These are phyloP conservation scores for Patagioenas fasciata DNA, from an alignment of 2,113 vertebrate genomes.

Conservation along the genomic window DNA sequence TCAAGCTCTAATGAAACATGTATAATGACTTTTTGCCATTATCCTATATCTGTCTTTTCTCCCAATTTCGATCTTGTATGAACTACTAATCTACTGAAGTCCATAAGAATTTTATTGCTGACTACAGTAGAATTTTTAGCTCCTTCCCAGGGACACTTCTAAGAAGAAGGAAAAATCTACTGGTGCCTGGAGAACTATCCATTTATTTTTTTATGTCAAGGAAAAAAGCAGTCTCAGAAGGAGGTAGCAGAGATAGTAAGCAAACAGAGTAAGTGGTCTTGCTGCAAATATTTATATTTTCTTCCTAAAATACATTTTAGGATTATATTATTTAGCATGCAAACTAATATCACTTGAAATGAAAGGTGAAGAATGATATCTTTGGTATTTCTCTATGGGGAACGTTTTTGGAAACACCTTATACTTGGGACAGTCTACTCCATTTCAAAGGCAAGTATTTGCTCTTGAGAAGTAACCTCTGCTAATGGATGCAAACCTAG, in stretches of 20 bases:
- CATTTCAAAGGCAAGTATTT: conserved; percentile 29
- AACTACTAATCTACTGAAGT: background rate
- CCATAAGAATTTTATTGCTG: background rate
- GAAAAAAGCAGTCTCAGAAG: background rate
- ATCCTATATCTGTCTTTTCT: background rate
- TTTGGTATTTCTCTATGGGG: background rate
- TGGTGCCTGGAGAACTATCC: background rate
- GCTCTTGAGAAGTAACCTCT: background rate
- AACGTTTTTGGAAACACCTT: background rate
- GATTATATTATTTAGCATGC: background rate
- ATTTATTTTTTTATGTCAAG: background rate
- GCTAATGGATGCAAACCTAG: conserved; percentile 9
- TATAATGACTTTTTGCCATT: background rate
- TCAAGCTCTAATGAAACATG: background rate
- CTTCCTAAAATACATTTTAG: background rate
- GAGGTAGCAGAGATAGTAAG: background rate
- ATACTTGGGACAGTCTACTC: background rate
- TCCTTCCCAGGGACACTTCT: background rate
- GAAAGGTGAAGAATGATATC: background rate
- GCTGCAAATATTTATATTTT: background rate
- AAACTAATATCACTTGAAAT: background rate
- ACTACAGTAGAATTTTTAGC: background rate
- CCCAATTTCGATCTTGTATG: background rate
- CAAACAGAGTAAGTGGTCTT: background rate
- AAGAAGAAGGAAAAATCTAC: background rate